These are phyloP conservation scores for Equus przewalskii DNA, from an alignment of 2,113 vertebrate genomes.

Conservation along the genomic window DNA sequence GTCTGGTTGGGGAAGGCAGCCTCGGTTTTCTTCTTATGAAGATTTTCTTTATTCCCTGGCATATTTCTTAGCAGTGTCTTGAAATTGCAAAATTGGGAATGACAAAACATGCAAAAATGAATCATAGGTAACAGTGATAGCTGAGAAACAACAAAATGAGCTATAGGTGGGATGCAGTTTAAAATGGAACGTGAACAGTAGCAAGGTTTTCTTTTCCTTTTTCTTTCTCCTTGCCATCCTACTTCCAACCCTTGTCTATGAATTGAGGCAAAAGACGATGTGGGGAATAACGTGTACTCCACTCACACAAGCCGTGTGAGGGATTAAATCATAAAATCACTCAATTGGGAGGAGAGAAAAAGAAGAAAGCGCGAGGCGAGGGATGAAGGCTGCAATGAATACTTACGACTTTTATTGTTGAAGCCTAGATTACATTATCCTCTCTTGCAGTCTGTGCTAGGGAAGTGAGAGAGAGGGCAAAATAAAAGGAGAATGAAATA, in stretches of 20 bases:
- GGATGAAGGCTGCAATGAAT: background rate
- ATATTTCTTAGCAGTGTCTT: conserved; percentile 77
- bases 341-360: background rate
- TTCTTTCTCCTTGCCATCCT: background rate
- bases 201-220: background rate
- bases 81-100: conserved; percentile 85
- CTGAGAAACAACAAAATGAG: conserved; percentile 84
- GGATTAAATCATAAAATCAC: background rate
- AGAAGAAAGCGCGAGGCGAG: background rate
- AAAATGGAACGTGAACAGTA: conserved; percentile 78
- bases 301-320: background rate
- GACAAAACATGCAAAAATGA: conserved; percentile 87
- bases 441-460: background rate
- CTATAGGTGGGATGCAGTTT: conserved; percentile 84
- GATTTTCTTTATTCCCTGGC: conserved; percentile 69
- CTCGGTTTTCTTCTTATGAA: conserved; percentile 61
- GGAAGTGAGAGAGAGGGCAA: background rate
- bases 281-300: background rate
- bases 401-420: background rate
- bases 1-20: conserved; percentile 69
- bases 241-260: conserved; percentile 59
- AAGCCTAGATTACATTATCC: background rate
- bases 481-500: background rate
- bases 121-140: conserved; percentile 85
- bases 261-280: background rate